Conservation (phyloP, 2,888 invertebrate genomes). For the Perithous albicinctus region DNA sequence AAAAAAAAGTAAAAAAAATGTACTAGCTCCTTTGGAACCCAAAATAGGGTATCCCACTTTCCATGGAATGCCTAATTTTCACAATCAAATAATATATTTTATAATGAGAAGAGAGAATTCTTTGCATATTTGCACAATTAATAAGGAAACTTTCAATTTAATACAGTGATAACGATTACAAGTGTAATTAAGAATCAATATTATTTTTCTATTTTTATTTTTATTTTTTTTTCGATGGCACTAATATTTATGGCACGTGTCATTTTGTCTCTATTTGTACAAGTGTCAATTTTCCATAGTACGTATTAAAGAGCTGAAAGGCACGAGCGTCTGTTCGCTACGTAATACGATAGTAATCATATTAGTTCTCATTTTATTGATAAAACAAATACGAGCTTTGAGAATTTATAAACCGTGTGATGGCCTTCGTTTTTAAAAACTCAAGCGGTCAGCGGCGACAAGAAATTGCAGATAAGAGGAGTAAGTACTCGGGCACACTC, state of each 20-base stretch:
- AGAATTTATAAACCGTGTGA: constrained; percentile 2
- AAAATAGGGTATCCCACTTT: too few relatives aligned
- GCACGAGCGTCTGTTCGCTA: background rate
- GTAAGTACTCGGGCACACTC: constrained; percentile 33
- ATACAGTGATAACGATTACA: background rate
- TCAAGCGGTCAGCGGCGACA: constrained; percentile 6
- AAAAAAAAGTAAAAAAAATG: too few relatives aligned
- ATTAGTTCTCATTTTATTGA: background rate
- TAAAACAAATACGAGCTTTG: background rate
- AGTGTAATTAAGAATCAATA: too few relatives aligned
- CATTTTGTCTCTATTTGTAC: background rate
- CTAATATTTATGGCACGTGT: background rate
- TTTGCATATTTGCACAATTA: too few relatives aligned
- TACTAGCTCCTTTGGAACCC: too few relatives aligned
- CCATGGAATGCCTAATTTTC: too few relatives aligned
- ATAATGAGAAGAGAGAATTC: too few relatives aligned
- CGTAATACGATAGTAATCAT: background rate
- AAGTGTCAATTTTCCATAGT: background rate
- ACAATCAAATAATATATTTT: too few relatives aligned
- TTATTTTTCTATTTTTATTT: too few relatives aligned
- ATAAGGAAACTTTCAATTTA: background rate
- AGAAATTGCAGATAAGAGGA: constrained; percentile 45
- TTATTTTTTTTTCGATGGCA: background rate
- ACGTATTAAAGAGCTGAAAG: background rate
- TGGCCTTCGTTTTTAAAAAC: constrained; percentile 11